phyloP scores from a whole-genome alignment of 1,140 invertebrate genomes.

The Pollicipes pollicipes region DNA sequence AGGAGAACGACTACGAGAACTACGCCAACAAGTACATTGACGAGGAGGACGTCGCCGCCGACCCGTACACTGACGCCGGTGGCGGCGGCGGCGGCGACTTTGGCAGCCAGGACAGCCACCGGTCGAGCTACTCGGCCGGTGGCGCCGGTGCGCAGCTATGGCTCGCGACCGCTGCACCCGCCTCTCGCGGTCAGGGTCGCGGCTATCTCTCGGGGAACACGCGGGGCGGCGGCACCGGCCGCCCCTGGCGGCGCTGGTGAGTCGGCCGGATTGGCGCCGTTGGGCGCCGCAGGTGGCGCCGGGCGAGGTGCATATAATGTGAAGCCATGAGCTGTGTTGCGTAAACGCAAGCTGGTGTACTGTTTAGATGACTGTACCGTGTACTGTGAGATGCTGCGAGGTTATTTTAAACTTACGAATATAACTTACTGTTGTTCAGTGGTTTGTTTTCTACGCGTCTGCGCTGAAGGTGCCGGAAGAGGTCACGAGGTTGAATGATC shows the following conservation, averaged over 20 bases:
- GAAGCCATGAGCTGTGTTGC: background rate
- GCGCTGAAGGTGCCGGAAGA: no score
- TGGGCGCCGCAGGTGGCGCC: no score
- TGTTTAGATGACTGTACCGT: background rate
- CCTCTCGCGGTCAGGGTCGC: no score
- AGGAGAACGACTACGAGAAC: background rate
- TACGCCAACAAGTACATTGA: background rate
- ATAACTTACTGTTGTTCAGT: background rate
- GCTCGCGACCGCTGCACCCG: background rate
- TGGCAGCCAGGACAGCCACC: no score
- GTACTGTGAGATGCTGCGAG: background rate
- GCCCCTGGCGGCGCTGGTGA: background rate
- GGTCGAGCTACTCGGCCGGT: background rate
- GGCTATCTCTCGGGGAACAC: background rate
- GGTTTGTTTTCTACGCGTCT: no score
- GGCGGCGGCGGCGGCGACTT: no score
- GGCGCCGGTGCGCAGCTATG: no score
- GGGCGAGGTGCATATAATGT: background rate
- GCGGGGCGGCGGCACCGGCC: no score
- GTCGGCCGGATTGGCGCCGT: background rate
- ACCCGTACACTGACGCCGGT: background rate
- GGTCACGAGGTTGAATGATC: no score
- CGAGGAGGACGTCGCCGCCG: background rate
- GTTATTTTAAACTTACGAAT: background rate
- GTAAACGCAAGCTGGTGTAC: background rate